Evolutionary conservation across 2,888 invertebrate genomes (phyloP), one percentile per base, ranked within the genome.

Genomic region (Diaphora mendica): DNA sequence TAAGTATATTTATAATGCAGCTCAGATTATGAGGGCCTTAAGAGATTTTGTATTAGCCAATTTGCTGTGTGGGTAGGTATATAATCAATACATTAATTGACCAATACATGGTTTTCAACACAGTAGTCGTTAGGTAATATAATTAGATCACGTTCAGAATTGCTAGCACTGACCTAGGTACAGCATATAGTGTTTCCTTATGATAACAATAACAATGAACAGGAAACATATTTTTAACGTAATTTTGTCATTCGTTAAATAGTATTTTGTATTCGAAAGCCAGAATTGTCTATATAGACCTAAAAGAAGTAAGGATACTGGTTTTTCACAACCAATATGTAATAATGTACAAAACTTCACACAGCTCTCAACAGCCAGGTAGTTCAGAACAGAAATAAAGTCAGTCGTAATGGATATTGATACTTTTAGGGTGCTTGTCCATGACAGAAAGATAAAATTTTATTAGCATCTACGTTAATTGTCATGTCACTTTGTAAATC

Each of bases 391-490:
- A 77, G 77, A 73, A 81, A 71, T 75, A 81, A 75, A 78, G 77
- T 80, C 68, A 75, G 78, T 76, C 73, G 68, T 77, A 77, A 79
- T 77, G 79, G 75, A 77, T 79, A 79, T 81, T 80, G 81, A 82
- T 82, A 82, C 80, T 79, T 81, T 80, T 82, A 79, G 74, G 51
- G 74, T 70, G 15, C 72, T 73, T 67, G 77, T 74, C 67, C 74
- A 76, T 83, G 81, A 82, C 80, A 80, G 82, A 80, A 80, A 77
- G 77, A 79, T 85, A 80, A 79, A 81, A 80, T 73, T 80, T 82
- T 80, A 86, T 87, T 85, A 86, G 82, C 83, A 83, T 84, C 83
- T 84, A 86, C 87, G 82, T 82, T 88, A 88, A 90, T 89, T 89
- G 86, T 87, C 85, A 80, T 84, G 79, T 77, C 79, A 85, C 85